Percentiles rank a stretch among this genome's conserved stretches.
These are phyloP conservation scores for Ligdia adustata DNA, from an alignment of 2,888 invertebrate genomes.

Conservation along the genomic window DNA sequence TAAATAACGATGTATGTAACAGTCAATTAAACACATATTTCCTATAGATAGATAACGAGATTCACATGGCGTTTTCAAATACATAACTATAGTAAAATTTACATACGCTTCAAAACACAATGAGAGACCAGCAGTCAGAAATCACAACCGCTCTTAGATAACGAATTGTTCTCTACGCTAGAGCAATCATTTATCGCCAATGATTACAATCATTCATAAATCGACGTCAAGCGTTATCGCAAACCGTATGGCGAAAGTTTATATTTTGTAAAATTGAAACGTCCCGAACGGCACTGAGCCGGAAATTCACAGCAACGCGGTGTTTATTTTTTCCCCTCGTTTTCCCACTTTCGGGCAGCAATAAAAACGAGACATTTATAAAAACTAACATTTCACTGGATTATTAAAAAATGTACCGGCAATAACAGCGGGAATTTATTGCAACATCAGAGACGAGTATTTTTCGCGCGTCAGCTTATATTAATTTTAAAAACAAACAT, in stretches of 20 bases:
- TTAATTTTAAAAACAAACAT: slow-evolving; percentile 15
- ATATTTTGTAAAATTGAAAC: slow-evolving; percentile 66
- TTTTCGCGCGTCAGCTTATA: slow-evolving; percentile 1
- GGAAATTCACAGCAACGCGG: slow-evolving; percentile 61
- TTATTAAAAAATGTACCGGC: slow-evolving; percentile 4
- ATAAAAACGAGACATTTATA: slow-evolving; percentile 55
- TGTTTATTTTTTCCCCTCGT: slow-evolving; percentile 62
- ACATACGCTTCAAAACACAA: slow-evolving; percentile 1
- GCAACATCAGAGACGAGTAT: neutral
- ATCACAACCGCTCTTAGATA: neutral
- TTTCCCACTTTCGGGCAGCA: slow-evolving; percentile 59
- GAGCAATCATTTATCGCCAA: slow-evolving; percentile 17
- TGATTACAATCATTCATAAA: slow-evolving; percentile 38
- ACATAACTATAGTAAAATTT: slow-evolving; percentile 1
- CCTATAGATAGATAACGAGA: too few relatives aligned
- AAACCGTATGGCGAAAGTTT: slow-evolving; percentile 53
- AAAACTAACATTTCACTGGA: slow-evolving; percentile 41
- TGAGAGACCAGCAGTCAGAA: neutral
- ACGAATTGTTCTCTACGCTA: slow-evolving; percentile 5
- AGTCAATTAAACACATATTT: too few relatives aligned
- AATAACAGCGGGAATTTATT: neutral
- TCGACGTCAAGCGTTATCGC: slow-evolving; percentile 47
- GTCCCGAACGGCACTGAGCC: slow-evolving; percentile 63
- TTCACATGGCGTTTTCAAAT: too few relatives aligned
- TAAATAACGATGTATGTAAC: too few relatives aligned